Percentiles rank a stretch among this genome's conserved stretches.
Evolutionary conservation across 2,888 invertebrate genomes (phyloP).

Genomic region (Thumatha senex): DNA sequence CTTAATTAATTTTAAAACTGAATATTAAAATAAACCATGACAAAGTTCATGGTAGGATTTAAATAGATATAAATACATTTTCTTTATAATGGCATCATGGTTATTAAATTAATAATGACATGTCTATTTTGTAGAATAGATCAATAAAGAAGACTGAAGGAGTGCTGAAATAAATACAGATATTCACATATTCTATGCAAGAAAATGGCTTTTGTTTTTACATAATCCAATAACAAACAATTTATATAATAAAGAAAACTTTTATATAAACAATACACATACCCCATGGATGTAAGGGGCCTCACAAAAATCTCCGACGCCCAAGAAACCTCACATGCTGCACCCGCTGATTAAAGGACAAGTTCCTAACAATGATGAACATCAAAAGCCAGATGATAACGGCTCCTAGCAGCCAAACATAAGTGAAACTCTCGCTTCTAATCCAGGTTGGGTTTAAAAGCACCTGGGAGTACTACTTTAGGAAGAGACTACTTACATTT

Average conservation of each 20-base stretch:
- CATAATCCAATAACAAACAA: not conserved
- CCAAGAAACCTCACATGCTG: too few species aligned
- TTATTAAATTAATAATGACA: conserved; percentile 42
- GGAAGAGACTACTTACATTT: too few species aligned
- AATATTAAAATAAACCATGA: not conserved
- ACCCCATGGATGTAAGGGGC: too few species aligned
- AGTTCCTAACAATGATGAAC: too few species aligned
- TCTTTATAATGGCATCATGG: conserved; percentile 71
- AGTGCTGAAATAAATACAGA: conserved; percentile 51
- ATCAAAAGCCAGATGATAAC: too few species aligned
- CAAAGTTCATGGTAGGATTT: not conserved
- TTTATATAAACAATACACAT: conserved; percentile 1
- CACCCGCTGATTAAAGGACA: too few species aligned
- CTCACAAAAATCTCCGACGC: too few species aligned
- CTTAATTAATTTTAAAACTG: conserved; percentile 5
- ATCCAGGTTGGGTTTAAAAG: too few species aligned
- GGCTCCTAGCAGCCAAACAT: too few species aligned
- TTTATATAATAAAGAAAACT: not conserved
- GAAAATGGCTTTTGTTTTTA: conserved; percentile 19
- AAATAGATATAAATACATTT: conserved; percentile 4
- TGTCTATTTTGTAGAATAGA: not conserved
- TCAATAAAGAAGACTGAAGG: conserved; percentile 33
- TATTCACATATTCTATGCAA: conserved; percentile 22
- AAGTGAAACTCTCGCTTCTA: too few species aligned
- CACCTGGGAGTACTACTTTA: too few species aligned